Base-by-base conservation (phyloP, 92 coral and sea anemone species). In the Epizoanthus stellaris region DNA sequence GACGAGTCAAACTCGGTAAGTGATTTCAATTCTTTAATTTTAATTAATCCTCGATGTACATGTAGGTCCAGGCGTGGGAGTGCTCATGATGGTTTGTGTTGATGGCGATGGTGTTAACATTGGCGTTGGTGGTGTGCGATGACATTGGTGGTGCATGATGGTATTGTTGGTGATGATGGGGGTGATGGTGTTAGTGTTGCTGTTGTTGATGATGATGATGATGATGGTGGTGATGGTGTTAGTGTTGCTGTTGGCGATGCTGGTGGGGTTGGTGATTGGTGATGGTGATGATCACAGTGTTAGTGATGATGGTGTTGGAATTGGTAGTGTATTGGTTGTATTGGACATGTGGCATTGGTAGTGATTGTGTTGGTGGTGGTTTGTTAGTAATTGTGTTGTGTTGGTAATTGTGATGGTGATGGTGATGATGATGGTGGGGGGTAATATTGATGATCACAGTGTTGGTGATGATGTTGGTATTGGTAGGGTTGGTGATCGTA, bases 1-100 rank as follows among this genome's bases (percentile, higher is more conserved):
- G 42, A 59, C 91, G 36, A 92, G 95, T 59, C 92, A 92, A 64
- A 92, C 80, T 49, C 53, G 95, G 98, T 94, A 90, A 10, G 60
- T 39, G 8, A 2, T 38, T 38, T 39, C 3, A 3, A 5, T 68
- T 14, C 20, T 38, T 67, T 17, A 2, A 49, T 11, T 49, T 6
- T 49, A 49, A 0, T 49, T 49, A 49, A 49, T 5, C 1, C 8
- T 49, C 54, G 8, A 49, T 49, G 54, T 49, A 49, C 54, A 49
- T 49, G 13, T 8, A 23, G 38, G 12, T 8, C 1, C 16, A 5
- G 70, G 17, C 38, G 13, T 65, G 14, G 17, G 2, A 25, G 16
- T 7, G 14, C 10, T 19, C 6, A 14, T 64, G 69, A 21, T 19
- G 3, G 13, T 14, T 64, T 9, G 6, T 19, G 43, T 38, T 14